phyloP scores from a whole-genome alignment of 2,888 invertebrate species.

The Osedax fenrisi region DNA sequence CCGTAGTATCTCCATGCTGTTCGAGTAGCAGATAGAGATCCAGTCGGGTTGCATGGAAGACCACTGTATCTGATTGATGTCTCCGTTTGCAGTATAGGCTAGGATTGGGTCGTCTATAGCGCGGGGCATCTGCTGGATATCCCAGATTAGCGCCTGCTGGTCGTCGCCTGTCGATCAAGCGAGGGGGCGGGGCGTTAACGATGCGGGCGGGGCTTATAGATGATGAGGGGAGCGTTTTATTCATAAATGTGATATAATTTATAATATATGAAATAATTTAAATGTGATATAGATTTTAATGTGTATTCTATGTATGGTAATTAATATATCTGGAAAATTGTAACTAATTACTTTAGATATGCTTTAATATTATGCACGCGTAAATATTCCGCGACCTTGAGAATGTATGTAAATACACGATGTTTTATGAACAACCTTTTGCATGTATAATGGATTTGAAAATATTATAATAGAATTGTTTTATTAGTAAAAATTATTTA shows the following conservation, averaged over 20 bases:
- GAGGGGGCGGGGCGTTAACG: not conserved
- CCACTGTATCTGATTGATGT: slow-evolving; percentile 99
- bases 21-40: slow-evolving; percentile 98
- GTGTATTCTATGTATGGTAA: too few relatives aligned
- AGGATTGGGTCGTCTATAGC: slow-evolving; percentile 98
- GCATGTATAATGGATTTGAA: too few relatives aligned
- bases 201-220: not conserved
- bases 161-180: slow-evolving; percentile 73
- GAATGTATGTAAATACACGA: too few relatives aligned
- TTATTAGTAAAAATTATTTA: too few relatives aligned
- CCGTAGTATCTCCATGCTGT: slow-evolving; percentile 86
- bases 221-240: too few relatives aligned
- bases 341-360: too few relatives aligned
- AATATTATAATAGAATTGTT: too few relatives aligned
- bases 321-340: too few relatives aligned
- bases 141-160: slow-evolving; percentile 98
- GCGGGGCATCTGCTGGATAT: slow-evolving; percentile 97
- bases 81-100: slow-evolving; percentile 87
- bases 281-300: not conserved
- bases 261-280: not conserved
- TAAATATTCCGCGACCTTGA: too few relatives aligned
- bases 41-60: slow-evolving; percentile 99
- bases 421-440: too few relatives aligned
- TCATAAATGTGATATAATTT: too few relatives aligned
- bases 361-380: too few relatives aligned